phyloP scores from a whole-genome alignment of 2,113 vertebrate genomes.

The Cyanoderma ruficeps region DNA sequence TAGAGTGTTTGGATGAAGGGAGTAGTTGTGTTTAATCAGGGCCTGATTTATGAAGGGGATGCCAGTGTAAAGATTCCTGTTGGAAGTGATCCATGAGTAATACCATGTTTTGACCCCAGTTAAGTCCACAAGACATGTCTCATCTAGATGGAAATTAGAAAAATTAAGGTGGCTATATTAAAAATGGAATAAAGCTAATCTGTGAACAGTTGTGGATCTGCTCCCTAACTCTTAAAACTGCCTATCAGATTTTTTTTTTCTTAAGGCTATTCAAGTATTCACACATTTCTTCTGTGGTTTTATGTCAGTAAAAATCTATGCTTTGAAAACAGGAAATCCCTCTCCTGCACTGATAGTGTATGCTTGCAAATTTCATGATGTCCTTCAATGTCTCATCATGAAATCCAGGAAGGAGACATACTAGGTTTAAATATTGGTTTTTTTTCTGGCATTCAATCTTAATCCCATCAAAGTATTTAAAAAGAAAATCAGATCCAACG shows the following conservation, averaged over 20 bases:
- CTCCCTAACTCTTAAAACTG: background rate
- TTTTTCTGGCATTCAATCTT: background rate
- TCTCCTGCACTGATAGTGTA: background rate
- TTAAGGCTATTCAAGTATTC: background rate
- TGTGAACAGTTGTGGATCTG: background rate
- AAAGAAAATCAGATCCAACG: background rate
- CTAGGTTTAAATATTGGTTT: background rate
- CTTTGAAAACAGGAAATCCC: background rate
- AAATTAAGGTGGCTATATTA: background rate
- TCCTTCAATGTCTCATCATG: background rate
- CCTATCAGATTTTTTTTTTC: background rate
- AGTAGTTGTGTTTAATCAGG: conserved; percentile 25
- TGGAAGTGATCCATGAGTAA: background rate
- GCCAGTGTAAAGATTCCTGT: conserved; percentile 42
- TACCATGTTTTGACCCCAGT: background rate
- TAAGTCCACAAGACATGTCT: conserved; percentile 20
- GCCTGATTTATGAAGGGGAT: background rate
- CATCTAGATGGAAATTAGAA: conserved; percentile 15
- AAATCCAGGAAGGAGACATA: background rate
- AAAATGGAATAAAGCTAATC: background rate
- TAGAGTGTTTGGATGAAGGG: conserved; percentile 8
- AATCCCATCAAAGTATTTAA: background rate
- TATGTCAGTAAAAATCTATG: background rate
- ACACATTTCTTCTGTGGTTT: background rate
- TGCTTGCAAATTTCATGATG: background rate